These are phyloP conservation scores for Trachurus trachurus DNA, from an alignment of 2,797 vertebrate species.

Conservation along the genomic window DNA sequence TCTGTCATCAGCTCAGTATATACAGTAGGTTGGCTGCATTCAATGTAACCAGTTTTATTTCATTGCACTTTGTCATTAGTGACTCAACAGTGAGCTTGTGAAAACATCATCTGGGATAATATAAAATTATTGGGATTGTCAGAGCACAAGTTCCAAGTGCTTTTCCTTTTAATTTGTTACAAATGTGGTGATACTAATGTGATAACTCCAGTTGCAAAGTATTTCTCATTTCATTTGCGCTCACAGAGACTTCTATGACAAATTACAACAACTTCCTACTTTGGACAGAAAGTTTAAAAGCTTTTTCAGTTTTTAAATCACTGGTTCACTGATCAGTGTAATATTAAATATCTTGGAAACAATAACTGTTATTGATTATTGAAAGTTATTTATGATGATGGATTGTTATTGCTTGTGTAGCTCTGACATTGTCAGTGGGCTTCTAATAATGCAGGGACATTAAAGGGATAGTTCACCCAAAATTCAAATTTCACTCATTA, in stretches of 20 bases:
- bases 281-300: background rate
- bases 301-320: conserved; percentile 1
- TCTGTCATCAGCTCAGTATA: background rate
- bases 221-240: conserved; percentile 13
- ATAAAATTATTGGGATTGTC: background rate
- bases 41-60: background rate
- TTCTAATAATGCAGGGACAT: background rate
- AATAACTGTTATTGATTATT: background rate
- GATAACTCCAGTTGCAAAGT: background rate
- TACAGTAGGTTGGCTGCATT: background rate
- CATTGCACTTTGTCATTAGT: background rate
- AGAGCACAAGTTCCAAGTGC: background rate
- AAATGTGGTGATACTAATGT: background rate
- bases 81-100: background rate
- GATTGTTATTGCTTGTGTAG: conserved; percentile 12
- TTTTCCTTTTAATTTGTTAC: background rate
- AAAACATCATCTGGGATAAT: background rate
- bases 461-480: no score
- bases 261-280: conserved; percentile 10
- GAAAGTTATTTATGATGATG: conserved; percentile 21
- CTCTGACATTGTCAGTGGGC: conserved; percentile 1
- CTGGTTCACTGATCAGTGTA: background rate
- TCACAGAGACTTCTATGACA: background rate
- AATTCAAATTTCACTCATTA: no score
- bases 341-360: conserved; percentile 16